Evolutionary conservation across 1,140 invertebrate species (phyloP).

Genomic region (Brachionus paranguensis): DNA sequence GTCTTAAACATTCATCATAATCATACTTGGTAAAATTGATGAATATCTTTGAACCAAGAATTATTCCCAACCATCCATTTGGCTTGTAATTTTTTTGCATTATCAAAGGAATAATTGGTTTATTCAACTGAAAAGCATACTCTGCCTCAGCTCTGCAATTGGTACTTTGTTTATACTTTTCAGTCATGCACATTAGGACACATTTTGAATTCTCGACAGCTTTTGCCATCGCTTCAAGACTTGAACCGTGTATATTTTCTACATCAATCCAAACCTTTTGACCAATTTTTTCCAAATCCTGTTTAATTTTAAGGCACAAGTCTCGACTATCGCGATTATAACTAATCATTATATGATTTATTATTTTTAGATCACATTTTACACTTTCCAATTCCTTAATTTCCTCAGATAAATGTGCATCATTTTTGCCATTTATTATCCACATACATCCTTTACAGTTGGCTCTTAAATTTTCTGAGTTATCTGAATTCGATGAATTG

Average conservation of each 20-base stretch:
- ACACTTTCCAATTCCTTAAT: background rate
- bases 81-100: background rate
- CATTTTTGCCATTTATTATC: background rate
- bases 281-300: background rate
- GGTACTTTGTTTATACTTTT: background rate
- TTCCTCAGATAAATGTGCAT: background rate
- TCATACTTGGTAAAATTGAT: constrained; percentile 44
- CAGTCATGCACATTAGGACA: constrained; percentile 17
- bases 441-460: background rate
- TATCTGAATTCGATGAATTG: background rate
- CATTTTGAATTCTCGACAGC: constrained; percentile 16
- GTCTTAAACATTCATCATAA: constrained; percentile 18
- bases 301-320: background rate
- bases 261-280: constrained; percentile 26
- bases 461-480: background rate
- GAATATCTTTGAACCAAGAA: constrained; percentile 48
- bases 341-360: constrained; percentile 35
- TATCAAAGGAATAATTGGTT: constrained; percentile 36
- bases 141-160: constrained; percentile 8
- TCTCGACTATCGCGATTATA: background rate
- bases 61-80: constrained; percentile 50
- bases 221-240: constrained; percentile 40
- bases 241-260: constrained; percentile 15
- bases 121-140: constrained; percentile 24
- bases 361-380: background rate